Evolutionary conservation across 2,797 vertebrate species (phyloP).

Genomic region (Psittacula echo): DNA sequence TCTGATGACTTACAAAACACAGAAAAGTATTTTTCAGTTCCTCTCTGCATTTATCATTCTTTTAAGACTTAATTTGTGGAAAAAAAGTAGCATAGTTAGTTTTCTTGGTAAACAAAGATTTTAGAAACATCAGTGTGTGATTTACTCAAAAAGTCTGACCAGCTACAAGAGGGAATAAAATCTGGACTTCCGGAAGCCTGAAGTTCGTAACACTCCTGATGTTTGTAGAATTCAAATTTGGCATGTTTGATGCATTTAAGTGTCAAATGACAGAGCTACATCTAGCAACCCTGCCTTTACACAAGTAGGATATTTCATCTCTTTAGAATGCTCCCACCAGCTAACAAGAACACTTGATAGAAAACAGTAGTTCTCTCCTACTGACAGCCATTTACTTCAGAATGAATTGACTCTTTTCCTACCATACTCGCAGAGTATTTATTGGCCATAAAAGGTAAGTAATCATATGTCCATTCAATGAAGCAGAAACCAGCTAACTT

Average conservation of each 20-base stretch:
- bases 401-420: not conserved
- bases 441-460: not conserved
- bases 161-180: not conserved
- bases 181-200: not conserved
- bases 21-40: not conserved
- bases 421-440: not conserved
- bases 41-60: not conserved
- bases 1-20: not conserved
- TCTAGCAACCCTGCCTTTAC: not conserved
- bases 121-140: not conserved
- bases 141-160: not conserved
- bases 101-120: not conserved
- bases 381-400: not conserved
- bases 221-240: not conserved
- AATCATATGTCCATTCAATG: not conserved
- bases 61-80: not conserved
- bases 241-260: not conserved
- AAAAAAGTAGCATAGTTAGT: not conserved
- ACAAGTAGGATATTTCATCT: not conserved
- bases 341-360: not conserved
- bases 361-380: not conserved
- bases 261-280: accelerated
- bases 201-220: not conserved
- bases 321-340: not conserved
- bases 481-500: not conserved